A percentile compares a stretch with the other conserved stretches of the same genome.
phyloP scores from a whole-genome alignment of 2,797 vertebrate genomes.

The Pelodytes ibericus region DNA sequence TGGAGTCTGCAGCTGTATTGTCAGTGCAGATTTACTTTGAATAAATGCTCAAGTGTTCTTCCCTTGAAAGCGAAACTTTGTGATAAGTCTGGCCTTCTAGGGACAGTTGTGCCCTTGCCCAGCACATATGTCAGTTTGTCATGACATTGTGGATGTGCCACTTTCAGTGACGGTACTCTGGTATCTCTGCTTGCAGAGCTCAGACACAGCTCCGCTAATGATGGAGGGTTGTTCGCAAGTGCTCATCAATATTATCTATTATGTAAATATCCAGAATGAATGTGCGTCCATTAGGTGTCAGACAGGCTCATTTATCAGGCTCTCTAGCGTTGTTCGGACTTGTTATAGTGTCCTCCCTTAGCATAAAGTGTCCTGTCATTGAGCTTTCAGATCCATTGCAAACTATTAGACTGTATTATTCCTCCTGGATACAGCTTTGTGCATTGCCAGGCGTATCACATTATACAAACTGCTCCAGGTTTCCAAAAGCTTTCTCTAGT shows the following conservation, averaged over 20 bases:
- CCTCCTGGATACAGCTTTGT: no score
- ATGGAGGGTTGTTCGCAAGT: conserved; percentile 15
- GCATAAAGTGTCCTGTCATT: conserved; percentile 1
- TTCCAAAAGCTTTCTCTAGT: no score
- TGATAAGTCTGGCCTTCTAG: neutral
- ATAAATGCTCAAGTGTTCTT: neutral
- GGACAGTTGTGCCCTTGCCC: neutral
- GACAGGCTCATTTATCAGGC: conserved; percentile 30
- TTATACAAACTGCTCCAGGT: no score
- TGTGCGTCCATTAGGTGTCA: conserved; percentile 33
- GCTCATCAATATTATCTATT: conserved; percentile 30
- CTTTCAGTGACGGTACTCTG: neutral
- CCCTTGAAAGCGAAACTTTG: neutral
- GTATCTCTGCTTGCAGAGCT: neutral
- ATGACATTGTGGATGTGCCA: neutral
- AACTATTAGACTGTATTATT: neutral
- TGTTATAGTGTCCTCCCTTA: neutral
- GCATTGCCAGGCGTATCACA: no score
- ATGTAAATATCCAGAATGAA: conserved; percentile 37
- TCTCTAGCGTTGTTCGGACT: neutral
- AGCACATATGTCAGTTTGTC: neutral
- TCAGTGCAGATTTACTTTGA: neutral
- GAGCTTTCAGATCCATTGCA: neutral
- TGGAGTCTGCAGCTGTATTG: neutral
- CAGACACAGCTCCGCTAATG: neutral